Base-by-base conservation (phyloP, 2,797 vertebrate species). In the Hyperoplus immaculatus region DNA sequence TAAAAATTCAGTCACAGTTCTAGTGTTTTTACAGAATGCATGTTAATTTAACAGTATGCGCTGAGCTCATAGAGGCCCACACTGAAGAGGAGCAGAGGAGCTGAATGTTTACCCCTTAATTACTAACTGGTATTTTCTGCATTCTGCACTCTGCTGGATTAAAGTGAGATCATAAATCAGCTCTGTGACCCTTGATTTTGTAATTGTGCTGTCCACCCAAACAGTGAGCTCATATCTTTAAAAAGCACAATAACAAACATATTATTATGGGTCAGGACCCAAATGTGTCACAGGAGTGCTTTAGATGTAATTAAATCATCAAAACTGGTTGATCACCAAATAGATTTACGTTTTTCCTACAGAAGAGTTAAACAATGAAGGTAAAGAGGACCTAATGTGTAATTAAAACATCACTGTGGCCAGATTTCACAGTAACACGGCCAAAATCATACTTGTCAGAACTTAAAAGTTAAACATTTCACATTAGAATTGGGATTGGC, bases 141-240 rank as follows among this genome's bases (percentile, higher is more conserved):
- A 13, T 55, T 80, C 16, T 77, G 81, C 84, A 51, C 51, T 43
- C 87, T 81, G 66, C 63, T 86, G 89, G 82, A 79, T 64, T 12
- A 9, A 59, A 62, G 42, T 39, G 18, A 9, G 2, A 74, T 46
- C 38, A 53, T 54, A 75, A 16, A 54, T 47, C n/a, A 58, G 14
- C 12, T 9, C 8, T 3, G 1, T 3, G 14, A 58, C n/a, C 9
- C 11, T 0, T 67, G 8, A n/a, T 1, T 10, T 14, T 29, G 29
- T 29, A 29, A 29, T 29, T 29, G 14, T 29, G 3, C 7, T 46
- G 1, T 39, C 42, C 29, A 43, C 8, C 12, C 29, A 29, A 6
- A 50, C 7, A 43, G 12, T 47, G 9, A 66, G 21, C 15, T 62
- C 14, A 41, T 6, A 42, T 11, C 0, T 0, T 18, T 13, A 72